Evolutionary conservation across 1,140 invertebrate genomes (phyloP).

Genomic region (Drosophila ohnishii): DNA sequence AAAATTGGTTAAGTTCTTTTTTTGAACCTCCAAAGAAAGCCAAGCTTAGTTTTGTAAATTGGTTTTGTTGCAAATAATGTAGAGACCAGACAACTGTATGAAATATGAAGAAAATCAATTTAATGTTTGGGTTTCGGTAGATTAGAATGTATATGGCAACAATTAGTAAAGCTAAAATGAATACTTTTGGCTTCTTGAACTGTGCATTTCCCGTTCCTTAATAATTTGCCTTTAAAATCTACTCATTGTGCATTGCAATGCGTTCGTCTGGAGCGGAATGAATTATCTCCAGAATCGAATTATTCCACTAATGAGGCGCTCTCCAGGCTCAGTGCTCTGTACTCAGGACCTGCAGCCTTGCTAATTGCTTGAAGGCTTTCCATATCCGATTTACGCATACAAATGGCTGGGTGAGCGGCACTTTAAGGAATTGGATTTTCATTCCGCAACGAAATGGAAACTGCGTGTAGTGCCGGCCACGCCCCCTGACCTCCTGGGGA

Average conservation of each 20-base stretch:
- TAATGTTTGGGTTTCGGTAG: background rate
- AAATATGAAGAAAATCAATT: background rate
- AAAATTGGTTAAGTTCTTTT: background rate
- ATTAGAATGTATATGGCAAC: too few relatives aligned
- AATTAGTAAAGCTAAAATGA: too few relatives aligned
- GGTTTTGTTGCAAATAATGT: background rate
- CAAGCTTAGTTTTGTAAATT: background rate
- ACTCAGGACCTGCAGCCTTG: background rate
- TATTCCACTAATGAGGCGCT: constrained; percentile 38
- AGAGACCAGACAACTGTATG: background rate
- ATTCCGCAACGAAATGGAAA: constrained; percentile 21
- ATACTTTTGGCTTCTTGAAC: too few relatives aligned
- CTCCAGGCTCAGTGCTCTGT: background rate
- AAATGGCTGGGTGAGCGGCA: constrained; percentile 36
- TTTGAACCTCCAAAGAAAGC: background rate
- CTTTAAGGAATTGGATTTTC: constrained; percentile 64
- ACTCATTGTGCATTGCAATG: constrained; percentile 2
- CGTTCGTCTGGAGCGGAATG: background rate
- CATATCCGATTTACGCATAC: constrained; percentile 47
- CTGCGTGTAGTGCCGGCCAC: constrained; percentile 42
- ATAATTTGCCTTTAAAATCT: background rate
- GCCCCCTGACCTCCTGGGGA: constrained; percentile 16
- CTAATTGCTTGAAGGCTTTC: constrained; percentile 53
- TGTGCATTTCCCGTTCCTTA: background rate
- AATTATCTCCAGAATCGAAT: constrained; percentile 20